phyloP scores from a whole-genome alignment of 2,797 vertebrate species.

The Holocentrus rufus region DNA sequence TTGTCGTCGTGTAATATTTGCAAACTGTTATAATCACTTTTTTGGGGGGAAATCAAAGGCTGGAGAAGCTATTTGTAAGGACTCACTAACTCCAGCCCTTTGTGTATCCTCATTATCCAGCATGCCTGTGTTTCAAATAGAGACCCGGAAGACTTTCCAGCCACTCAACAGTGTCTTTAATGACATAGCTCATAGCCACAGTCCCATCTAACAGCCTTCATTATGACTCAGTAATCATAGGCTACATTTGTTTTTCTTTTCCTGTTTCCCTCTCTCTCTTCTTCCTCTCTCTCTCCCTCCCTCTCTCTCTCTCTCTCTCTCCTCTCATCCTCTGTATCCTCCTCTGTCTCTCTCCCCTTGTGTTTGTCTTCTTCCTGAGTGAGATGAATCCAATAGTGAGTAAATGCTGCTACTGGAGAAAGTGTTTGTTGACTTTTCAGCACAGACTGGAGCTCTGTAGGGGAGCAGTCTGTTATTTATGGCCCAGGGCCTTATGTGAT shows the following conservation, averaged over 20 bases:
- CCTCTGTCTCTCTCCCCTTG: constrained; percentile 37
- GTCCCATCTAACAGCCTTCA: constrained; percentile 69
- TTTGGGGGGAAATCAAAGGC: not conserved
- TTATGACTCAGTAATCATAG: constrained; percentile 80
- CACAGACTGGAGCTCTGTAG: constrained; percentile 75
- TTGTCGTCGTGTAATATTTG: constrained; percentile 37
- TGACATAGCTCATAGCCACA: constrained; percentile 74
- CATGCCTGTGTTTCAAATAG: constrained; percentile 63
- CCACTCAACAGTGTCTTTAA: constrained; percentile 64
- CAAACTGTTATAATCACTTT: constrained; percentile 37
- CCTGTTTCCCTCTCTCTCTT: constrained; percentile 45
- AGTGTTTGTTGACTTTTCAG: constrained; percentile 81
- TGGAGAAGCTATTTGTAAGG: constrained; percentile 27
- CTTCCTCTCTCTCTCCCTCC: constrained; percentile 32
- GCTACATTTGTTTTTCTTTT: constrained; percentile 73
- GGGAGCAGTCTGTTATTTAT: constrained; percentile 81
- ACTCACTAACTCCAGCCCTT: constrained; percentile 24
- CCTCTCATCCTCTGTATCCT: constrained; percentile 10
- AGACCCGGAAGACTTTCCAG: constrained; percentile 66
- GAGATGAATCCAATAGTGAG: constrained; percentile 64
- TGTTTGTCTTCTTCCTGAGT: constrained; percentile 54
- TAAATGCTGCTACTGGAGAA: constrained; percentile 69
- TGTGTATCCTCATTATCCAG: constrained; percentile 43
- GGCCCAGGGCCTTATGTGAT: constrained; percentile 73
- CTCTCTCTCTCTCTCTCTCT: constrained; percentile 20